These are phyloP conservation scores for Eupithecia centaureata DNA, from an alignment of 2,888 invertebrate species.

Conservation along the genomic window DNA sequence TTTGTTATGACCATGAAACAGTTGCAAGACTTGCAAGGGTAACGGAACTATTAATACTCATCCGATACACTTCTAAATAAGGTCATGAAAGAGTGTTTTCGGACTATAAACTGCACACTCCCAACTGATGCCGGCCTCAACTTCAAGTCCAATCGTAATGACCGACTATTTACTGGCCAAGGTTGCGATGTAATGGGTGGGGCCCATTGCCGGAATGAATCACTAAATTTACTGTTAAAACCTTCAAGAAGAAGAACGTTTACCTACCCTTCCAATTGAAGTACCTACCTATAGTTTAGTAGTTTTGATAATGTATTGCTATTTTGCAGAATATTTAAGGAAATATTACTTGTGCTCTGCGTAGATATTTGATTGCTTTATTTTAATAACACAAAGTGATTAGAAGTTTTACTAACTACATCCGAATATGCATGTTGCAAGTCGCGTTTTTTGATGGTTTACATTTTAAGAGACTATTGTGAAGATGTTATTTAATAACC, in stretches of 20 bases:
- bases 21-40: constrained; percentile 1
- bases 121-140: constrained; percentile 43
- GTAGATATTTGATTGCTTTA: not conserved
- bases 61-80: constrained; percentile 10
- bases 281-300: too few relatives aligned
- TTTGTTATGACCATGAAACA: too few relatives aligned
- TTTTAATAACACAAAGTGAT: not conserved
- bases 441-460: not conserved
- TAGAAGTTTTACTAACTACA: not conserved
- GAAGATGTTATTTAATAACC: not conserved
- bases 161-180: constrained; percentile 61
- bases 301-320: not conserved
- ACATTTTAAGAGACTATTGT: not conserved
- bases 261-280: not conserved
- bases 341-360: not conserved
- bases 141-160: constrained; percentile 52
- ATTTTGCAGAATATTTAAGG: not conserved
- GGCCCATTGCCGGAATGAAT: constrained; percentile 27
- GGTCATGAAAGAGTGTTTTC: constrained; percentile 19
- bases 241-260: constrained; percentile 10
- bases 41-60: not conserved
- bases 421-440: not conserved
- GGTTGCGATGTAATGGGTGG: constrained; percentile 49
- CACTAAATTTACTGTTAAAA: constrained; percentile 10
- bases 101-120: constrained; percentile 32